Evolutionary conservation across 1,140 invertebrate genomes (phyloP).

Genomic region (Tachypleus tridentatus): DNA sequence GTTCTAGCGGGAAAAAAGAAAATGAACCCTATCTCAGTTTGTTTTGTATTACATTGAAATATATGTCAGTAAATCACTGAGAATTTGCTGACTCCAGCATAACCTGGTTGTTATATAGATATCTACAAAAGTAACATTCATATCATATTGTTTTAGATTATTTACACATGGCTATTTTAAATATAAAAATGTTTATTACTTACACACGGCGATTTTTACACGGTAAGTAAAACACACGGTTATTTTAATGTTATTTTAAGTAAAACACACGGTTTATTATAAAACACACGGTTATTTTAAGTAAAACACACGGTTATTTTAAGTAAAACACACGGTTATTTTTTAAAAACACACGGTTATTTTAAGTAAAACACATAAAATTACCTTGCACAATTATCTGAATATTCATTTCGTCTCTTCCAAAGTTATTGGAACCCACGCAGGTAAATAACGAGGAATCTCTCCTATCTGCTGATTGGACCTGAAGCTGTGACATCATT

Average conservation of each 20-base stretch:
- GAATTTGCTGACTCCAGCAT: not conserved
- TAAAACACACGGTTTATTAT: not conserved
- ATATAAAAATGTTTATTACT: too few relatives aligned
- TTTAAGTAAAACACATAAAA: conserved; percentile 6
- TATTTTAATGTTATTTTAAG: too few relatives aligned
- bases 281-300: conserved; percentile 8
- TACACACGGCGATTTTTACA: too few relatives aligned
- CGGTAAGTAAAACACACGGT: conserved; percentile 15
- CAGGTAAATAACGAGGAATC: conserved; percentile 92
- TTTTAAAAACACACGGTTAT: not conserved
- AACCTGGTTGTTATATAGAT: not conserved
- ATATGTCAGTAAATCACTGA: too few relatives aligned
- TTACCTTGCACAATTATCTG: conserved; percentile 88
- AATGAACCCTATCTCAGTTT: too few relatives aligned
- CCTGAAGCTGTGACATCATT: conserved; percentile 27
- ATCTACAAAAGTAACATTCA: too few relatives aligned
- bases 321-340: too few relatives aligned
- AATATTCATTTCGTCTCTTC: conserved; percentile 87
- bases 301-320: conserved; percentile 5
- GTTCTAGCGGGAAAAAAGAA: conserved; percentile 41
- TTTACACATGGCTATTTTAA: too few relatives aligned
- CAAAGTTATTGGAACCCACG: conserved; percentile 85
- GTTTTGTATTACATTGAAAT: too few relatives aligned
- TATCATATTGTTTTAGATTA: too few relatives aligned
- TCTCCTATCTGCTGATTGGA: conserved; percentile 39